These are phyloP conservation scores for Pseudopipra pipra DNA, from an alignment of 2,113 vertebrate species.

Conservation along the genomic window DNA sequence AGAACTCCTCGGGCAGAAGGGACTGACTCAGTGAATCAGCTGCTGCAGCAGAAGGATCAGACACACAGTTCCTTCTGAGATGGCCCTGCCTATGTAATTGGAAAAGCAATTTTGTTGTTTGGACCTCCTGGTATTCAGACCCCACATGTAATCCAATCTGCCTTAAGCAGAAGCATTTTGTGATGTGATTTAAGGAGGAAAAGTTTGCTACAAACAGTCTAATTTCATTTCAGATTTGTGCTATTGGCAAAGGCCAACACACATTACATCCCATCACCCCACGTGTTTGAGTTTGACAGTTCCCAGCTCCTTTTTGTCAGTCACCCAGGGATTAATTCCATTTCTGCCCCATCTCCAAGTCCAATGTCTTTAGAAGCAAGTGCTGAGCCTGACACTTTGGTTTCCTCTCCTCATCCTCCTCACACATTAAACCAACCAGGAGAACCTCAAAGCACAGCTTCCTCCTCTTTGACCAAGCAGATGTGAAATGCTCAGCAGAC, in stretches of 20 bases:
- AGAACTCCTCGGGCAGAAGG: background rate
- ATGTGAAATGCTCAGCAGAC: background rate
- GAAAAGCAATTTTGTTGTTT: slow-evolving; percentile 48
- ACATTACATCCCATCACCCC: background rate
- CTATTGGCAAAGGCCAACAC: background rate
- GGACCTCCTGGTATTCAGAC: slow-evolving; percentile 24
- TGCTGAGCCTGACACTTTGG: background rate
- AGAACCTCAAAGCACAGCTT: background rate
- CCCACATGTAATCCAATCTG: slow-evolving; percentile 38
- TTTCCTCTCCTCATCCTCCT: background rate
- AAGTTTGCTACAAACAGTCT: slow-evolving; percentile 24
- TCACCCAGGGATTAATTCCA: slow-evolving; percentile 5
- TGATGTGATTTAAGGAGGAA: slow-evolving; percentile 29
- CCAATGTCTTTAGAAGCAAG: background rate
- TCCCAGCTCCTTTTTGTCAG: background rate
- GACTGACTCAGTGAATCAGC: background rate
- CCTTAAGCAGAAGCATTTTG: slow-evolving; percentile 20
- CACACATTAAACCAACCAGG: background rate
- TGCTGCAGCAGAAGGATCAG: background rate
- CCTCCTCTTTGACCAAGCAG: background rate
- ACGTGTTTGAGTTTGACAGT: background rate
- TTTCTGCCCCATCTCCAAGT: background rate
- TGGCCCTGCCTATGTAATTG: background rate
- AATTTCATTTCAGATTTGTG: slow-evolving; percentile 37
- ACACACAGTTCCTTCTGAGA: background rate